These are phyloP conservation scores for Eudasyphora cyanicolor DNA, from an alignment of 2,888 invertebrate species.

Conservation along the genomic window DNA sequence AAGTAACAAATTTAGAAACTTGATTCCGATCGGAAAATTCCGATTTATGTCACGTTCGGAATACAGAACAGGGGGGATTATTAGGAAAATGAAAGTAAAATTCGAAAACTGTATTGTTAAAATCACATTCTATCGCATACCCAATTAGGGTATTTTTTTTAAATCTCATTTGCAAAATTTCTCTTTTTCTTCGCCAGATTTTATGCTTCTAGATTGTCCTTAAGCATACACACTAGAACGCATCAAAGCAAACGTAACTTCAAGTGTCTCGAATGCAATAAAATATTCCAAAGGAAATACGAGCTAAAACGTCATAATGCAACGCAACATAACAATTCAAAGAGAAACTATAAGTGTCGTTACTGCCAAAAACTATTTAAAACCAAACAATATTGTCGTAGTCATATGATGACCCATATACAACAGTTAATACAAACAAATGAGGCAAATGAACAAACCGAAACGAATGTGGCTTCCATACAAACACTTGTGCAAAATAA, in stretches of 20 bases:
- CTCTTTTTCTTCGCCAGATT: neutral
- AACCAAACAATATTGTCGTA: conserved; percentile 66
- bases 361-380: conserved; percentile 70
- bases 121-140: too few relatives aligned
- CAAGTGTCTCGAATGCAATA: neutral
- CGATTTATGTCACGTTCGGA: too few relatives aligned
- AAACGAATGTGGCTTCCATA: neutral
- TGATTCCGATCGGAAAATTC: too few relatives aligned
- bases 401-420: conserved; percentile 70
- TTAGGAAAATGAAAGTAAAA: too few relatives aligned
- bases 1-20: too few relatives aligned
- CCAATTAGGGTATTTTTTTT: too few relatives aligned
- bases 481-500: conserved; percentile 28
- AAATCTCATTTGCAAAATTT: too few relatives aligned
- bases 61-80: too few relatives aligned
- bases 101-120: too few relatives aligned
- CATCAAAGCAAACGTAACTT: neutral
- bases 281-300: neutral
- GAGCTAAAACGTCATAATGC: conserved; percentile 39
- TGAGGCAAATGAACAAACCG: neutral
- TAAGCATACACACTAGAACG: conserved; percentile 43
- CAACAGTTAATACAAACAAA: conserved; percentile 48
- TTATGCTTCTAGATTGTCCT: conserved; percentile 26
- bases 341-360: conserved; percentile 64
- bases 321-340: conserved; percentile 27